Evolutionary conservation across 1,140 invertebrate species (phyloP), one percentile per base, ranked within the genome.

Genomic region (Hetaerina americana): DNA sequence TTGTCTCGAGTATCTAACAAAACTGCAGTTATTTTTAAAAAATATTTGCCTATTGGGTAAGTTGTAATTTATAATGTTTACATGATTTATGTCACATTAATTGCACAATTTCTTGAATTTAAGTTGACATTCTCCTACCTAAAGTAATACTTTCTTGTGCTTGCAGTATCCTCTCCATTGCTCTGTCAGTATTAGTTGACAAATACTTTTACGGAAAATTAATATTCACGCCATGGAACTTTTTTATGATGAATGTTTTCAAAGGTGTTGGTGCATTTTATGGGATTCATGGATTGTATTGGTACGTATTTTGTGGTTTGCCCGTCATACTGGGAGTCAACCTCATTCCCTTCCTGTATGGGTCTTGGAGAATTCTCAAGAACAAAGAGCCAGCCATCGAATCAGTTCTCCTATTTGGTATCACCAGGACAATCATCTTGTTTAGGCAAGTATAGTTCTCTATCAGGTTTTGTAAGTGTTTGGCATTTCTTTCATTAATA

Each of bases 241-340:
- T 98, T 81, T 84, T 96, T 28, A 85, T 88, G 73, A 87, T 90
- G 70, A 98, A 98, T 81, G 80, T 97, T 0, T 71, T 94, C 0
- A 78, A 88, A 67, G 87, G 89, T 73, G 83, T 95, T 67, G 88
- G 89, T 8, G 85, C 87, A 25, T 89, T 90, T 78, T 98, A 98
- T 83, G 96, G 95, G 5, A 84, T 83, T 0, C 88, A 96, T 78
- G 87, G 90, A 24, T 93, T 84, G 77, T 82, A 91, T 73, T 96
- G 93, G 94, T 96, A 95, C 79, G 82, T 92, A 27, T 84, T 81
- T 0, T 76, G 80, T 40, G 91, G 89, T 6, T 78, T 94, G 68
- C 92, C 91, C 25, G 85, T 86, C 3, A 78, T 95, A 26, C 78
- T 94, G 66, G 89, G 89, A 18, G 78, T 89, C 25, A 85, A 90